A percentile compares a stretch with the other conserved stretches of the same genome.
Evolutionary conservation across 2,113 vertebrate species (phyloP).

Genomic region (Lagopus muta): DNA sequence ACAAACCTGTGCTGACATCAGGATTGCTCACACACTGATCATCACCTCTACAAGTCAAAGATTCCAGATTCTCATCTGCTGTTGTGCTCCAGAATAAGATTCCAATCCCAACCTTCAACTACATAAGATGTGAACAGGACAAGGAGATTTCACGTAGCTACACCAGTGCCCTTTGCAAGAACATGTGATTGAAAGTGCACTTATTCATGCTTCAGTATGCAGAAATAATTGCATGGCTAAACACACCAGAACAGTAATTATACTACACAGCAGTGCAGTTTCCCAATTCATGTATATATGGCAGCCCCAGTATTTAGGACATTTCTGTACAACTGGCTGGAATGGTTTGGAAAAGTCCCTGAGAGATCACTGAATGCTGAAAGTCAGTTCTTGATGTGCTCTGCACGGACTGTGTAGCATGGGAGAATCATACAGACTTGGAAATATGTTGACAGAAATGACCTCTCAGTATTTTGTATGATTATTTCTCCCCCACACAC

Average conservation of each 20-base stretch:
- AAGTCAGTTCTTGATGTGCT: not conserved
- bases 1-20: not conserved
- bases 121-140: not conserved
- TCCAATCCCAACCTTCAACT: not conserved
- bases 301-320: not conserved
- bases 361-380: not conserved
- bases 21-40: conserved; percentile 21
- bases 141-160: not conserved
- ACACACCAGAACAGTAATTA: not conserved
- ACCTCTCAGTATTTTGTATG: not conserved
- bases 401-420: accelerated
- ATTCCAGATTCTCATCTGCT: not conserved
- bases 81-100: not conserved
- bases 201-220: not conserved
- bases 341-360: not conserved
- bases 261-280: not conserved
- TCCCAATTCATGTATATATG: not conserved
- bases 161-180: not conserved
- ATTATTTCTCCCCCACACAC: not conserved
- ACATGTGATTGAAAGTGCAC: not conserved
- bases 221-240: not conserved
- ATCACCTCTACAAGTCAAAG: not conserved
- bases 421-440: not conserved
- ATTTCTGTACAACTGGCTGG: not conserved
- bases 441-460: not conserved